Conservation (phyloP, 2,888 invertebrate species). For the Altica lythri region DNA sequence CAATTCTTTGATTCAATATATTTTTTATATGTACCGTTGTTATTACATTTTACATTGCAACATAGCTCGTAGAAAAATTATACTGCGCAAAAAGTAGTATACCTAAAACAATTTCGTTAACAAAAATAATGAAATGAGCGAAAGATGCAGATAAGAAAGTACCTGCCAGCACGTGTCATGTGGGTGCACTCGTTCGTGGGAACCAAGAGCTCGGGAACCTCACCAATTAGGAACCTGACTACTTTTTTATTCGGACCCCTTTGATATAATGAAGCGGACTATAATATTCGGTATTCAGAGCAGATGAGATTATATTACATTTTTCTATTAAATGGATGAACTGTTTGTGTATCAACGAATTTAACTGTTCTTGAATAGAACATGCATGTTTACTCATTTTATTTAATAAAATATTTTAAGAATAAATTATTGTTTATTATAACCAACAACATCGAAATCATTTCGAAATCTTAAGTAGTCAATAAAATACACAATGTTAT, state of each 20-base stretch:
- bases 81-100: too few relatives aligned
- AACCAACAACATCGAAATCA: too few relatives aligned
- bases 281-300: slow-evolving; percentile 19
- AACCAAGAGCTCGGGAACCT: slow-evolving; percentile 45
- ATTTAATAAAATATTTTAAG: too few relatives aligned
- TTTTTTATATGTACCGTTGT: neutral
- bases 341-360: too few relatives aligned
- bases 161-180: slow-evolving; percentile 45
- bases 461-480: slow-evolving; percentile 10
- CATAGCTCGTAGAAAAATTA: too few relatives aligned
- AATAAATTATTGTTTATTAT: too few relatives aligned
- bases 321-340: too few relatives aligned
- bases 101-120: too few relatives aligned
- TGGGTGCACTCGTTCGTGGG: slow-evolving; percentile 47
- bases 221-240: slow-evolving; percentile 44
- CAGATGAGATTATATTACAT: slow-evolving; percentile 23
- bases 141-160: slow-evolving; percentile 37
- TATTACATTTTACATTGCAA: too few relatives aligned
- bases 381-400: too few relatives aligned
- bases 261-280: slow-evolving; percentile 30
- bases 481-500: slow-evolving; percentile 31
- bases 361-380: too few relatives aligned
- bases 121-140: slow-evolving; percentile 31
- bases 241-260: slow-evolving; percentile 31
- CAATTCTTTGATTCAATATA: too few relatives aligned